Evolutionary conservation across 92 coral and sea anemone genomes (phyloP), one percentile per base, ranked within the genome.

Genomic region (Epizoanthus fatuus): DNA sequence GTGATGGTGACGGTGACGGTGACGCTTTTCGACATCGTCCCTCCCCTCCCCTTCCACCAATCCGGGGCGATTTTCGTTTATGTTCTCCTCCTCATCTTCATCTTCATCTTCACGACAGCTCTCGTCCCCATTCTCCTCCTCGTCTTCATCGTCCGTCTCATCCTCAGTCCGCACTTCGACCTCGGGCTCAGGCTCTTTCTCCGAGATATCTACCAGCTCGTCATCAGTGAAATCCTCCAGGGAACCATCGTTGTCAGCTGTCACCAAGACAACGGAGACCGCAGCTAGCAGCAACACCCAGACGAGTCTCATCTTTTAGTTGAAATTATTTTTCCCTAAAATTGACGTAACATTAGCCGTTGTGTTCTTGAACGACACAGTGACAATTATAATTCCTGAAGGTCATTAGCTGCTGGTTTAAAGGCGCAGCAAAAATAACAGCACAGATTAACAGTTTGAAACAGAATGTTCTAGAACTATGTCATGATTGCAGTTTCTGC

Each of bases 171-270:
- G 60, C 40, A 45, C 52, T n/a, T 72, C 64, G 63, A 51, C 52
- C 35, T 53, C 67, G 19, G 68, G 53, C 32, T 75, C 81, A 3
- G 68, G 81, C 37, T 75, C 81, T 38, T 66, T 38, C 54, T 75
- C 54, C 16, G 81, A 57, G 54, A 75, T 75, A 8, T 57, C 53
- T n/a, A 75, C 81, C 15, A 75, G 81, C 37, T 75, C 81, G 1
- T 58, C 67, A 35, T 75, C 81, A n/a, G 81, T n/a, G 32, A 75
- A 75, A 75, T 75, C 55, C 0, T 57, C 81, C 67, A 75, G 20
- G 35, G 42, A 32, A 32, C 38, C 20, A 7, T 11, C 80, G 13
- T 57, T 7, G 38, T 17, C 53, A 20, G n/a, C 68, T 42, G 81
- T 39, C 39, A 38, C 53, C 45, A 57, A 17, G 32, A 53, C 81